Evolutionary conservation across 2,113 vertebrate genomes (phyloP), one percentile per base, ranked within the genome.

Genomic region (Triplophysa tibetana): DNA sequence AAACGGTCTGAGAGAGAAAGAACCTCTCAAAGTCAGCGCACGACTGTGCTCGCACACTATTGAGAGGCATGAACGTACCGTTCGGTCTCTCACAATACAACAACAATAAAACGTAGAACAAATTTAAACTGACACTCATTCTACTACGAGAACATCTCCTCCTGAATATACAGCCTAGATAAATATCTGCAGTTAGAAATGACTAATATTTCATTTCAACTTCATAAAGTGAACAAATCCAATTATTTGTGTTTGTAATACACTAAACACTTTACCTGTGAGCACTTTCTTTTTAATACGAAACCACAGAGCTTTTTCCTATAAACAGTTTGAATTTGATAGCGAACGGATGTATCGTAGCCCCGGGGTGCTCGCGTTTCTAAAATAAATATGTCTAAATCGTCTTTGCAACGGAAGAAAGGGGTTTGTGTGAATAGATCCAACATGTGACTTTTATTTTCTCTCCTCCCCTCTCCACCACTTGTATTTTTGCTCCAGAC

Each of bases 401-500:
- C 54, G 68, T 77, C 50, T 63, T 84, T 86, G 70, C 88, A 88
- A 86, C 82, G 89, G 87, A 89, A 83, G 84, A 87, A 87, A 41
- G 75, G 83, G 73, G 79, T 67, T 68, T 77, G 72, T 72, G 56
- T 60, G 29, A 61, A 70, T 33, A 80, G 72, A 56, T 24, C 83
- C 89, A 84, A 82, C 86, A 90, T 79, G 81, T 65, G 82, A 89
- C 87, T 84, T 83, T 86, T 84, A 86, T 85, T 85, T 17, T 48
- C 48, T n/a, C 43, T 75, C 41, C 72, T 54, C 61, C 16, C 29
- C 70, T 29, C 61, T 72, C 85, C 54, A 68, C 87, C 84, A 85
- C 88, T 69, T 87, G 86, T 88, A 65, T 89, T 79, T 89, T 83
- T 85, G 69, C 86, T 86, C 82, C 84, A 72, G 89, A 85, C 85